These are phyloP conservation scores for Elysia chlorotica DNA, from an alignment of 1,140 invertebrate genomes.

Conservation along the genomic window DNA sequence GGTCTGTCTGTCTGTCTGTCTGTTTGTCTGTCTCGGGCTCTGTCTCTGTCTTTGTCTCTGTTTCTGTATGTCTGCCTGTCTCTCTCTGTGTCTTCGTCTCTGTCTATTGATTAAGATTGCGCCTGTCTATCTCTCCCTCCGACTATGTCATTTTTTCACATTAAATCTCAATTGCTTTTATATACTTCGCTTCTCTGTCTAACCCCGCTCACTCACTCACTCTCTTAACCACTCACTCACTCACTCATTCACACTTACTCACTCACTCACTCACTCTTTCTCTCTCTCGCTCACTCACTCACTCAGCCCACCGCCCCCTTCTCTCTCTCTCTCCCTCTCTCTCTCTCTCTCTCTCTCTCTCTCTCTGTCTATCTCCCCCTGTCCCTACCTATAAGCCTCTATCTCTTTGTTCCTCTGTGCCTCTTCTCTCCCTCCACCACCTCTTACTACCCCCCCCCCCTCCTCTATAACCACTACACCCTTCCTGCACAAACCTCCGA, in stretches of 20 bases:
- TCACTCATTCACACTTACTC: too few species aligned
- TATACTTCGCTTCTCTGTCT: too few species aligned
- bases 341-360: neutral
- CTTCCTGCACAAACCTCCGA: neutral
- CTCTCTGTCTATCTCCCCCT: neutral
- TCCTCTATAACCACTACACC: neutral
- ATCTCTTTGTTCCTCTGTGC: neutral
- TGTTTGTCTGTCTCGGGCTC: neutral
- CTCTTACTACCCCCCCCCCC: neutral
- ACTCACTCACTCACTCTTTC: slow-evolving; percentile 8
- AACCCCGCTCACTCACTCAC: too few species aligned
- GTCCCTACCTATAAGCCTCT: neutral
- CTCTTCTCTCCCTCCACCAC: neutral
- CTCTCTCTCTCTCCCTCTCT: slow-evolving; percentile 14
- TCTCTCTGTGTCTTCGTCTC: neutral
- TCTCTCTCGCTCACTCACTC: neutral
- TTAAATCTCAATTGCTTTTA: too few species aligned
- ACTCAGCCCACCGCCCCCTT: neutral
- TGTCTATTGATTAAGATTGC: too few species aligned
- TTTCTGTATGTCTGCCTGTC: neutral
- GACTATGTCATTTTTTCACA: too few species aligned
- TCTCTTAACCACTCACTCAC: too few species aligned
- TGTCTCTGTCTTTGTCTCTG: neutral
- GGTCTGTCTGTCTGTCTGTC: neutral
- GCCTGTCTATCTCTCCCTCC: too few species aligned